Evolutionary conservation across 2,113 vertebrate species (phyloP), one percentile per base, ranked within the genome.

Genomic region (Heterotis niloticus): DNA sequence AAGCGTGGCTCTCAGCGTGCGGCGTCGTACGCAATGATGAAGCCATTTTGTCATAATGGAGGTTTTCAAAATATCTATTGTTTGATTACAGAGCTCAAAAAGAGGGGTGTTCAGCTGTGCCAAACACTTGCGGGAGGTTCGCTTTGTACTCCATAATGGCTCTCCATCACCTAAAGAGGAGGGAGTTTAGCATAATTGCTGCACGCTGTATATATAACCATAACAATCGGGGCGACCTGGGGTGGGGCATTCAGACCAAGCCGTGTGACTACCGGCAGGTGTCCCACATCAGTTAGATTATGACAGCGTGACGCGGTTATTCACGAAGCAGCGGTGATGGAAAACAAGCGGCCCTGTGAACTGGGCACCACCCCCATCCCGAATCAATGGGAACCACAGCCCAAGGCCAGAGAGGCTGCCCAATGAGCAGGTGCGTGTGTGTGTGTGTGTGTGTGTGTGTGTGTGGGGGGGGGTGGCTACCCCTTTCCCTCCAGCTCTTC

Each of bases 31-130:
- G 28, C 71, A 26, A 13, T 26, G 1, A 16, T 10, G 24, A 5
- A 5, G 54, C 54, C 3, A 14, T 59, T 57, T n/a, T 74, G 28
- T 26, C 24, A 24, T 57, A 74, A 74, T 54, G 57, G 51, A 44
- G 70, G 20, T 74, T 74, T 74, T 74, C 71, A 74, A 74, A 74
- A 74, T 74, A 74, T 74, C 71, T 74, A 74, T 74, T 74, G 71
- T 74, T 74, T 59, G 71, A 74, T 74, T 74, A 59, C 71, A 74
- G 71, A 54, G 71, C 71, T 74, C 24, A 59, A 23, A 34, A 59
- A 57, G 71, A 52, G 70, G 71, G 54, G 11, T 74, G 71, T 74
- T 57, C 71, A 29, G 51, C 57, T 74, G 57, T 54, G 28, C 71
- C 56, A 28, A 74, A 51, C 54, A 72, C n/a, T 26, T 24, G 44